Evolutionary conservation across 2,888 invertebrate species (phyloP).

Genomic region (Tanypteryx hageni): DNA sequence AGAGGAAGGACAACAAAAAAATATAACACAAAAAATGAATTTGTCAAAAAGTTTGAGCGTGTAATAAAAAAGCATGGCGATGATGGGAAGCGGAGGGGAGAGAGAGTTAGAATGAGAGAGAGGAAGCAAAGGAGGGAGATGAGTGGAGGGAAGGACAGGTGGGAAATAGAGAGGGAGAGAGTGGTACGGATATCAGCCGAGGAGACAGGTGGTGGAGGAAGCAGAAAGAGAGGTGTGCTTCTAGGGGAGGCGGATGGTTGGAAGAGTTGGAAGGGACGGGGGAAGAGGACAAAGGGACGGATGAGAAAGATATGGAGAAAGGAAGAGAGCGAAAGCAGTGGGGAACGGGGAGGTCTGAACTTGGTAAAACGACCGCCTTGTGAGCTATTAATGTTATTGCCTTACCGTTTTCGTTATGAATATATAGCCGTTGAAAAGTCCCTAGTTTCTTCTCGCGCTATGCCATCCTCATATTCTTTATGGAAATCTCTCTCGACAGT

Average conservation of each 20-base stretch:
- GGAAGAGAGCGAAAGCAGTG: neutral
- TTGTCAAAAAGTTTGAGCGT: too few relatives aligned
- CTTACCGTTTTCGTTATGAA: slow-evolving; percentile 40
- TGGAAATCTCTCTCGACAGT: neutral
- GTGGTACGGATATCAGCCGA: slow-evolving; percentile 16
- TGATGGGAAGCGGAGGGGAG: neutral
- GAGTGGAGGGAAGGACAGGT: neutral
- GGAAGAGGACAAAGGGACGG: neutral
- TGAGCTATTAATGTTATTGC: slow-evolving; percentile 51
- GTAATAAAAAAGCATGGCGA: neutral
- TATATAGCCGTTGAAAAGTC: slow-evolving; percentile 9
- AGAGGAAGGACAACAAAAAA: neutral
- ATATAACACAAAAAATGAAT: too few relatives aligned
- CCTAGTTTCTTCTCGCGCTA: neutral
- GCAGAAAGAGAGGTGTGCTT: neutral
- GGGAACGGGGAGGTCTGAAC: neutral
- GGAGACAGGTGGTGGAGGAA: neutral
- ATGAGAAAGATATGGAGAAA: neutral
- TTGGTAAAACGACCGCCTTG: slow-evolving; percentile 42
- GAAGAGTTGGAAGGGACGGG: neutral
- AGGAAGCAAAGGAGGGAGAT: too few relatives aligned
- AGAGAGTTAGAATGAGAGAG: too few relatives aligned
- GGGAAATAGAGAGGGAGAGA: neutral
- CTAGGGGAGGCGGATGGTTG: neutral
- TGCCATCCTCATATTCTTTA: slow-evolving; percentile 30